Conservation (phyloP, 2,888 invertebrate genomes). For the Acleris literana region DNA sequence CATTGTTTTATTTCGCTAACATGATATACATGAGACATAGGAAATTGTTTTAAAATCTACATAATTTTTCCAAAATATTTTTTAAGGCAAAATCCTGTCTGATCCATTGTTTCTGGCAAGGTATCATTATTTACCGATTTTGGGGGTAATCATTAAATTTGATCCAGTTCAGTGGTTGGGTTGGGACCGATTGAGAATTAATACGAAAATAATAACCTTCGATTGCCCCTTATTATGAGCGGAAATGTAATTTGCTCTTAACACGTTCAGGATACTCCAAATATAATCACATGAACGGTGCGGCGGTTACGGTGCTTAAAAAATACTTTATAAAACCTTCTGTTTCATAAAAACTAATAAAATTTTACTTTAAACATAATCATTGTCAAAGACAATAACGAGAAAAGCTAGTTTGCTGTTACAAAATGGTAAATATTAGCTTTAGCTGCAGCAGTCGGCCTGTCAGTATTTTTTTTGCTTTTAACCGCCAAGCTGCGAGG, state of each 20-base stretch:
- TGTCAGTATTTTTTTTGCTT: conserved; percentile 23
- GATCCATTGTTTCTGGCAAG: conserved; percentile 50
- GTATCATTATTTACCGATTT: conserved; percentile 74
- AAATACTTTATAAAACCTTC: not conserved
- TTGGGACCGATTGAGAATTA: conserved; percentile 70
- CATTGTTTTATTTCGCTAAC: not conserved
- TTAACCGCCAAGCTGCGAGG: conserved; percentile 4
- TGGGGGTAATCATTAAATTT: conserved; percentile 57
- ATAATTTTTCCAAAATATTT: conserved; percentile 12
- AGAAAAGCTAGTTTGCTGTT: conserved; percentile 1
- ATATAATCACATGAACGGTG: conserved; percentile 17
- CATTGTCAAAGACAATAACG: too few relatives aligned
- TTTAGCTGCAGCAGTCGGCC: not conserved
- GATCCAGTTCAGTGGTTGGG: conserved; percentile 69
- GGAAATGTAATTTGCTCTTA: conserved; percentile 57
- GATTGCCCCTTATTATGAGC: conserved; percentile 67
- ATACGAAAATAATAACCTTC: conserved; percentile 78
- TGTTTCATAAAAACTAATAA: too few relatives aligned
- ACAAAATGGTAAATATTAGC: conserved; percentile 11
- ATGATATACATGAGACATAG: too few relatives aligned
- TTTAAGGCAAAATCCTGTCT: conserved; percentile 45
- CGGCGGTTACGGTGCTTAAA: not conserved
- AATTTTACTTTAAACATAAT: too few relatives aligned
- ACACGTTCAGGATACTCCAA: conserved; percentile 28
- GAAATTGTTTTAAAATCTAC: conserved; percentile 12